Evolutionary conservation across 2,888 invertebrate species (phyloP).

Genomic region (Octonoba sinensis): DNA sequence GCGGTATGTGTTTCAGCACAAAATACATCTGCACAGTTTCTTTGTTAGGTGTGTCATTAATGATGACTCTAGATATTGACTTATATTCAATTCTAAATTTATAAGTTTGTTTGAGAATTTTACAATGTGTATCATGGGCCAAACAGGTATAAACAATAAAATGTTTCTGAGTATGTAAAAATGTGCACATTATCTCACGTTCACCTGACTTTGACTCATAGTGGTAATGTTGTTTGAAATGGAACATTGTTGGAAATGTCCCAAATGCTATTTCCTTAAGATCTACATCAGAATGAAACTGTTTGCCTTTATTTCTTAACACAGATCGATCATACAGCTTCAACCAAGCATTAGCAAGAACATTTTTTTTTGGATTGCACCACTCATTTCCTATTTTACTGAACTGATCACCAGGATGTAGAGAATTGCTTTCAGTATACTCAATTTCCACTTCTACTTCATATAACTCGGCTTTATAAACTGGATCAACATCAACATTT

Average conservation of each 20-base stretch:
- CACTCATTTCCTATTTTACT: slow-evolving; percentile 28
- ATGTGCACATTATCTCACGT: slow-evolving; percentile 45
- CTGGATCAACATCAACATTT: slow-evolving; percentile 38
- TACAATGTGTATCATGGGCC: slow-evolving; percentile 16
- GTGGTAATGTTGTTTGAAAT: slow-evolving; percentile 64
- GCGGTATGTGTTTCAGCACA: slow-evolving; percentile 18
- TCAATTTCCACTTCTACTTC: slow-evolving; percentile 40
- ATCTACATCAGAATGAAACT: slow-evolving; percentile 44
- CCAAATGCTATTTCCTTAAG: slow-evolving; percentile 61
- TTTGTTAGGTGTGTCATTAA: slow-evolving; percentile 25
- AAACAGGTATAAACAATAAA: slow-evolving; percentile 35
- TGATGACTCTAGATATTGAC: slow-evolving; percentile 21
- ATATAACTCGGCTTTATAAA: slow-evolving; percentile 29
- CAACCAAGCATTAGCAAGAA: slow-evolving; percentile 27
- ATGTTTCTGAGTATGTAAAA: slow-evolving; percentile 41
- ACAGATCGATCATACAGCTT: slow-evolving; percentile 1
- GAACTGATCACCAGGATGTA: slow-evolving; percentile 27
- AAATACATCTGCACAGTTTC: slow-evolving; percentile 36
- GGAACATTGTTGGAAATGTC: slow-evolving; percentile 56
- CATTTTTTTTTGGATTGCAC: slow-evolving; percentile 36
- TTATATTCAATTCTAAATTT: slow-evolving; percentile 46
- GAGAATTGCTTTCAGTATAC: neutral
- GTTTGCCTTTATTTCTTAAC: slow-evolving; percentile 27
- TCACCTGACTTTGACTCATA: slow-evolving; percentile 28
- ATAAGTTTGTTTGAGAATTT: neutral